Percentiles rank a stretch among this genome's conserved stretches.
phyloP scores from a whole-genome alignment of 53 echinoderm and acorn worm genomes.

The Temnopleurus reevesii region DNA sequence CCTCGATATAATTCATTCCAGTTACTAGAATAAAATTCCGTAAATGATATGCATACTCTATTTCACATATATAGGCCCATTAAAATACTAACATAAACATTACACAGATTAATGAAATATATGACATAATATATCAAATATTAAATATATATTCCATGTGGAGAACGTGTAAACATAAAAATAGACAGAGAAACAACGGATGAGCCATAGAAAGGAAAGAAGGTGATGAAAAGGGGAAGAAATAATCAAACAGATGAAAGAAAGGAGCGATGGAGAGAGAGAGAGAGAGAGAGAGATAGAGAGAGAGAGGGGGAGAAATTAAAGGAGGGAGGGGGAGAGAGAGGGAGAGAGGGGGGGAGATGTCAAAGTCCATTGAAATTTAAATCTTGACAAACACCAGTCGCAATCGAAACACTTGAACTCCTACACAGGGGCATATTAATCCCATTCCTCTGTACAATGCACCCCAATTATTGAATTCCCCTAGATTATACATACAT shows the following conservation, averaged over 20 bases:
- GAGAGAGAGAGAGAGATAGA: neutral
- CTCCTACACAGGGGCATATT: neutral
- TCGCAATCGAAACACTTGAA: neutral
- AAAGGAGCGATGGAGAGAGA: neutral
- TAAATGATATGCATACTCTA: too few relatives aligned
- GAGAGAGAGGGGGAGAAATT: neutral
- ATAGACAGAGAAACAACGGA: neutral
- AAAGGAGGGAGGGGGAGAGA: neutral
- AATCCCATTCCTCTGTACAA: neutral
- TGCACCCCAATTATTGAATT: neutral
- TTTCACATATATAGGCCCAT: too few relatives aligned
- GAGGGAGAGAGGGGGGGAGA: neutral
- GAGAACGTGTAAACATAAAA: neutral
- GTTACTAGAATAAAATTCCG: too few relatives aligned
- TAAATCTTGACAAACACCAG: slow-evolving; percentile 44
- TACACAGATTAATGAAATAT: too few relatives aligned
- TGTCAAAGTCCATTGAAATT: slow-evolving; percentile 47
- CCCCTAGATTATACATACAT: neutral
- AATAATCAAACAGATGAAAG: neutral
- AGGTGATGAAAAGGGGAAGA: neutral
- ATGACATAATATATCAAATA: too few relatives aligned
- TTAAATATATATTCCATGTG: too few relatives aligned
- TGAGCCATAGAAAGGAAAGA: neutral
- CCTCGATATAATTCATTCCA: neutral
- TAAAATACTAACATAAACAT: too few relatives aligned